Evolutionary conservation across 2,888 invertebrate species (phyloP), one percentile per base, ranked within the genome.

Genomic region (Cryptops parisi): DNA sequence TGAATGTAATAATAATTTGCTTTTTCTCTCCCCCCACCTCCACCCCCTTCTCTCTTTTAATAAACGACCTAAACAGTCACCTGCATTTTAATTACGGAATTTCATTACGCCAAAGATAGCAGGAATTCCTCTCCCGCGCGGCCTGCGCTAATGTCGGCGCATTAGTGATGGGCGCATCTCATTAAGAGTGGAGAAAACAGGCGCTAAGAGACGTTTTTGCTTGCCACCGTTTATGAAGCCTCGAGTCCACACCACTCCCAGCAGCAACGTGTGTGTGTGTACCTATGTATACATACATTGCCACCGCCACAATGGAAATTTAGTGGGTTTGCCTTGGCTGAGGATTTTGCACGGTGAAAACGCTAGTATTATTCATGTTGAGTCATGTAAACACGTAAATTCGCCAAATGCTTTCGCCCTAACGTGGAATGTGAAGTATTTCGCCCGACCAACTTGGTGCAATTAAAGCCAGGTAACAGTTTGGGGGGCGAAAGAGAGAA

Each of bases 11-110:
- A 49, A 49, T 33, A 49, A 49, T 49, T 49, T 49, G 44, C 44
- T 21, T 51, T 51, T 51, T 43, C 38, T 27, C 49, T 26, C 49
- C 49, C 24, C 49, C 25, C 39, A 24, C 24, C 40, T 40, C 33
- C 47, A 27, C 26, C 33, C 26, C 47, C 25, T 26, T 49, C 51
- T 44, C 22, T 43, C 25, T 51, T 51, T 51, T 51, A 51, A 51
- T 51, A 51, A 51, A 51, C 43, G 51, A 44, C 51, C 41, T 51
- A 44, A 43, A 51, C 51, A 51, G 41, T 51, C 51, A 51, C 51
- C 51, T 51, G 51, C 51, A 51, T 51, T 51, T 51, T 51, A 51
- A 51, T 51, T 51, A 51, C 51, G 51, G 51, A 51, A 51, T 51
- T 51, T 51, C 51, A 51, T 51, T 51, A 51, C 21, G 41, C 21